A percentile compares a stretch with the other conserved stretches of the same genome.
These are phyloP conservation scores for Eira barbara DNA, from an alignment of 2,113 vertebrate species.

Conservation along the genomic window DNA sequence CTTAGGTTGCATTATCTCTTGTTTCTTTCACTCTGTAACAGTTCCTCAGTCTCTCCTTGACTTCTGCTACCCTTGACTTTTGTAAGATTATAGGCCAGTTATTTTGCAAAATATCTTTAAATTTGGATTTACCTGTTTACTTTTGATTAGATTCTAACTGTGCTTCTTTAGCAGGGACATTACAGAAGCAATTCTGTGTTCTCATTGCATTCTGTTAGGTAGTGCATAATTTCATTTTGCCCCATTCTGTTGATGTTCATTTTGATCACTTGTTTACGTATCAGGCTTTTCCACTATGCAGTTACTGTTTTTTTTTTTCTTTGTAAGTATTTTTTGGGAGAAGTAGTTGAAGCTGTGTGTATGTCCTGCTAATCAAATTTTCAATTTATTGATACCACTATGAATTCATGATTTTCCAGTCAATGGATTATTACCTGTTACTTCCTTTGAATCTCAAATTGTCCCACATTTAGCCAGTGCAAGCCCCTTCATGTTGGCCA, in stretches of 20 bases:
- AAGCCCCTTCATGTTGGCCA: background rate
- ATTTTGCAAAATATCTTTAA: background rate
- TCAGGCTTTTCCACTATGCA: background rate
- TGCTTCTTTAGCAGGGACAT: background rate
- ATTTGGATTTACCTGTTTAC: background rate
- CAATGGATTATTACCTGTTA: background rate
- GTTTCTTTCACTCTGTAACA: background rate
- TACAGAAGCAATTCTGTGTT: background rate
- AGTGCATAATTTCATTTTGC: background rate
- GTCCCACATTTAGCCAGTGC: background rate
- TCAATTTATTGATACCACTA: background rate
- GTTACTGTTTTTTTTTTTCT: background rate
- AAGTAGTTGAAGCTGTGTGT: background rate
- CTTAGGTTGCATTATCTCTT: background rate
- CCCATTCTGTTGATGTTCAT: background rate
- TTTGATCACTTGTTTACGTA: background rate
- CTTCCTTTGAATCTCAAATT: background rate
- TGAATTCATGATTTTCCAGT: conserved; percentile 19
- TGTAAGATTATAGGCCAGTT: background rate
- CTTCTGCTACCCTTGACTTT: background rate
- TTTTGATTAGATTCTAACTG: background rate
- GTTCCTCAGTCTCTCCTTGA: background rate
- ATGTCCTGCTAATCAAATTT: background rate
- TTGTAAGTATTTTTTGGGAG: background rate
- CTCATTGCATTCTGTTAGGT: background rate